phyloP scores from a whole-genome alignment of 1,140 invertebrate genomes.

The Sitobion miscanthi region DNA sequence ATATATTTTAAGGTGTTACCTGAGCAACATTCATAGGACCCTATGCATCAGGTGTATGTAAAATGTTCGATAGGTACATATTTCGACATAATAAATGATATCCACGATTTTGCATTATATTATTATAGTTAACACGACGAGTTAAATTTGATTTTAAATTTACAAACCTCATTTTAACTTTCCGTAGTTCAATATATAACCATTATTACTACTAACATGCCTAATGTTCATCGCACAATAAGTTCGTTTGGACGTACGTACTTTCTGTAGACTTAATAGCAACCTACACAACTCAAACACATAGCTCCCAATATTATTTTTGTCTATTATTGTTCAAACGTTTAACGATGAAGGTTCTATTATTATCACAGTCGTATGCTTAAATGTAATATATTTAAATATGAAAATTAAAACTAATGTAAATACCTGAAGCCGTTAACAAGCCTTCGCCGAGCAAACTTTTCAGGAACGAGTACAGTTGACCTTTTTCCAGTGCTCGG shows the following conservation, averaged over 20 bases:
- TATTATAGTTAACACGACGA: not conserved
- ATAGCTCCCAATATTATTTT: not conserved
- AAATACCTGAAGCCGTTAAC: conserved; percentile 58
- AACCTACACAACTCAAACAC: not conserved
- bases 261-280: not conserved
- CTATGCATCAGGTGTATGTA: too few species aligned
- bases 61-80: not conserved
- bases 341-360: not conserved
- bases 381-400: not conserved
- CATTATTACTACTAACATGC: not conserved
- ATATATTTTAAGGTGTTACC: too few species aligned
- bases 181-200: not conserved
- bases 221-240: not conserved
- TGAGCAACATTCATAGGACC: too few species aligned
- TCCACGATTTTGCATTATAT: not conserved
- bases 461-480: conserved; percentile 57
- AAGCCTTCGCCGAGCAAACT: conserved; percentile 58
- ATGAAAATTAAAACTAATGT: not conserved
- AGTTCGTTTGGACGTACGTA: not conserved
- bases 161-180: not conserved
- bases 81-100: not conserved
- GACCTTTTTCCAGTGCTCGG: conserved; percentile 57
- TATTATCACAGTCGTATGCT: not conserved
- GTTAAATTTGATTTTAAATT: not conserved
- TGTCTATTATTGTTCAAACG: not conserved